Percentiles rank a stretch among this genome's conserved stretches.
Evolutionary conservation across 2,888 invertebrate genomes (phyloP).

Genomic region (Spilosoma lubricipeda): DNA sequence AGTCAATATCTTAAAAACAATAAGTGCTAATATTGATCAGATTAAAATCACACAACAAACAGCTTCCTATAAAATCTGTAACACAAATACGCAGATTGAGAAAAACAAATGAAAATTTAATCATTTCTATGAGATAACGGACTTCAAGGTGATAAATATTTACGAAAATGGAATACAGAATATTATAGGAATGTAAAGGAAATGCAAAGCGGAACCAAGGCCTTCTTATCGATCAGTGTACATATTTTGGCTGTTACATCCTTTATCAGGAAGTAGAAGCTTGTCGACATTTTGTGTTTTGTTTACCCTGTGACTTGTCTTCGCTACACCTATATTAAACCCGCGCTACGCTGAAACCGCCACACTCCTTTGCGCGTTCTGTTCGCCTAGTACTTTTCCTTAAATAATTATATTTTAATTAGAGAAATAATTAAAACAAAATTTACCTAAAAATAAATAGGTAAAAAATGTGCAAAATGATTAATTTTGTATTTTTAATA

Average conservation of each 20-base stretch:
- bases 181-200: slow-evolving; percentile 45
- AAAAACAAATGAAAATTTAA: slow-evolving; percentile 9
- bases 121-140: slow-evolving; percentile 14
- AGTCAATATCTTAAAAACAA: not conserved
- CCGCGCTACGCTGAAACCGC: slow-evolving; percentile 49
- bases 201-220: slow-evolving; percentile 65
- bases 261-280: slow-evolving; percentile 79
- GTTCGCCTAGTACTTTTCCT: slow-evolving; percentile 62
- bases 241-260: slow-evolving; percentile 70
- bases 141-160: slow-evolving; percentile 24
- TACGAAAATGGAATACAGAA: slow-evolving; percentile 26
- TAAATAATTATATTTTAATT: slow-evolving; percentile 22
- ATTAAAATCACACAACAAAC: not conserved
- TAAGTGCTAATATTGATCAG: not conserved
- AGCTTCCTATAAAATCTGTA: not conserved
- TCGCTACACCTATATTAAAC: slow-evolving; percentile 70
- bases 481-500: slow-evolving; percentile 20
- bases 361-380: slow-evolving; percentile 64
- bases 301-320: slow-evolving; percentile 74
- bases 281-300: slow-evolving; percentile 58
- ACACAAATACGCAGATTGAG: not conserved
- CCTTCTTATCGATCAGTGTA: slow-evolving; percentile 74
- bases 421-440: slow-evolving; percentile 18
- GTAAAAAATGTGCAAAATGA: slow-evolving; percentile 32
- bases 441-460: slow-evolving; percentile 20